Conservation (phyloP, 2,888 invertebrate species). For the Drosophila hamatofila region DNA sequence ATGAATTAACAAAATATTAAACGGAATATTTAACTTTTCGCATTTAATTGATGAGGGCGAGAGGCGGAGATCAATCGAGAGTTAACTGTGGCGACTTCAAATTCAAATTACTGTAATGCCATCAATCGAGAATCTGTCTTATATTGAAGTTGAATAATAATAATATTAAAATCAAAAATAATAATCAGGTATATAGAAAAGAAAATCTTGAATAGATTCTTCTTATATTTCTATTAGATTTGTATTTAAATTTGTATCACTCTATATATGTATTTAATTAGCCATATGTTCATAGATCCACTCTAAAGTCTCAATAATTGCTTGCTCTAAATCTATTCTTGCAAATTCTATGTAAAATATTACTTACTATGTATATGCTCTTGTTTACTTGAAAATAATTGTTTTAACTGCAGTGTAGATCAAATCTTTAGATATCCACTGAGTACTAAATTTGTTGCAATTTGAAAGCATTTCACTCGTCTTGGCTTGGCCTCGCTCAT, state of each 20-base stretch:
- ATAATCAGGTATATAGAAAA: not conserved
- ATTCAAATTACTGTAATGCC: constrained; percentile 41
- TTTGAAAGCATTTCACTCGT: not conserved
- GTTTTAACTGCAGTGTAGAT: constrained; percentile 4
- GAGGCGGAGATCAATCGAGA: not conserved
- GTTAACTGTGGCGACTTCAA: constrained; percentile 16
- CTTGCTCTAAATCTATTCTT: no score
- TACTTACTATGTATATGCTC: not conserved
- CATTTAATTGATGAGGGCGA: constrained; percentile 21
- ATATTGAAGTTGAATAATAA: not conserved
- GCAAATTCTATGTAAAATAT: not conserved
- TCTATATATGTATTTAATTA: not conserved
- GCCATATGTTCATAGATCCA: not conserved
- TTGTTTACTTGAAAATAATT: not conserved
- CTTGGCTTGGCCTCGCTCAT: constrained; percentile 14
- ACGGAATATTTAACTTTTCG: constrained; percentile 57
- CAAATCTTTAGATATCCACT: not conserved
- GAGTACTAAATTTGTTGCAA: not conserved
- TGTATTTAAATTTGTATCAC: not conserved
- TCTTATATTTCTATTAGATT: not conserved
- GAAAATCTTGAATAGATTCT: not conserved
- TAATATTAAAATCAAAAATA: no score
- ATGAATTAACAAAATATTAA: constrained; percentile 65
- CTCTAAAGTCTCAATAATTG: not conserved
- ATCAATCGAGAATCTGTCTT: constrained; percentile 5